Base-by-base conservation (phyloP, 2,113 vertebrate species). In the Collichthys lucidus region DNA sequence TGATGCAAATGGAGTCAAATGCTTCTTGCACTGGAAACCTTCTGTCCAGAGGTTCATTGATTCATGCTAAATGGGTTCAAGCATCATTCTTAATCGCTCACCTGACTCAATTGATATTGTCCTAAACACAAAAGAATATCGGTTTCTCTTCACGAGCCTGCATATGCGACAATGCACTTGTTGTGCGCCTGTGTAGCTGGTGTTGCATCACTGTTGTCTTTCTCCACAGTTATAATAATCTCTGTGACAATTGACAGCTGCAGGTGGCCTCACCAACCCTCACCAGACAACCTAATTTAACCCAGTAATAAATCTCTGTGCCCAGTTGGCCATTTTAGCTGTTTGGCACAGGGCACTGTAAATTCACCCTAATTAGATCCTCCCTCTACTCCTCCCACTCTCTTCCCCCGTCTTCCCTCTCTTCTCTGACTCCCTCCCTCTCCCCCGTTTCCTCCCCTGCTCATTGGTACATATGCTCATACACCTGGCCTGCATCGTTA, bases 401-500 rank as follows among this genome's bases (percentile, higher is more conserved):
- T 84, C 31, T 70, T 6, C 44, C 90, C 3, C 85, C 73, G 47
- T 50, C 60, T 77, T 6, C 16, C 88, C 83, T 55, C 87, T 90
- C 91, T 88, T 93, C 64, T 87, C 79, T 85, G 77, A 84, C 86
- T 88, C 78, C 75, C 77, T 74, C 70, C 66, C 76, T 85, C 61
- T 26, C 4, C 84, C 83, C 84, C 20, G 19, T 80, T 77, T 91
- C 93, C 87, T 86, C 55, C 26, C 64, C 92, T 91, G 79, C 91
- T 94, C 94, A 91, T 94, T 86, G 87, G 68, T 83, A 44, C 96
- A 97, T 96, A 97, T 97, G 96, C 95, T 92, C 86, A 87, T 40
- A 80, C 98, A 99, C 98, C 98, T 99, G 98, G 96, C 94, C 94
- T 85, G 87, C 94, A 93, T 91, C 94, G 94, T 96, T 98, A 98